Base-by-base conservation (phyloP, 2,888 invertebrate genomes). In the Hylaea fasciaria region DNA sequence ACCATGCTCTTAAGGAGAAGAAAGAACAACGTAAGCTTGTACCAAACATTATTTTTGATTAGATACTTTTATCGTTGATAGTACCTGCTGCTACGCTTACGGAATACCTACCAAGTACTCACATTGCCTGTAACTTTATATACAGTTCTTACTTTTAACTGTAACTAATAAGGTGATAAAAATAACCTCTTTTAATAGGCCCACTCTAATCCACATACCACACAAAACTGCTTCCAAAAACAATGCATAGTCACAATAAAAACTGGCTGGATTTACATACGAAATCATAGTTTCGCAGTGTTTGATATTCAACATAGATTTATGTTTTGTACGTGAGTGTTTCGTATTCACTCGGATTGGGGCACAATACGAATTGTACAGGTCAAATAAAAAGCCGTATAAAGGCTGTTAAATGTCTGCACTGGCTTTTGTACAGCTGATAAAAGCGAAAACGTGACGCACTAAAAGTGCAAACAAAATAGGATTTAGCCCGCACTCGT, bases 291-390 rank as follows among this genome's bases (percentile, higher is more conserved):
- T 72, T 73, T 70, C 53, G 41, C 63, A 55, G 57, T 68, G 74
- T 80, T 77, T 75, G 76, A 77, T 76, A 70, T 73, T 76, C 69
- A 43, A 59, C 58, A 70, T 56, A 65, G 72, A 82, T 83, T 80
- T 82, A 83, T 74, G 71, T 57, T 43, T 37, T 47, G 62, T 52
- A 77, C 81, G 81, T 82, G 81, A 77, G 70, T 66, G 57, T 78
- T 72, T 62, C 55, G 63, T 67, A 75, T 78, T 77, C 74, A 70
- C 72, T 69, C 60, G 68, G 60, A 58, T 53, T 54, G 54, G 51
- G 70, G 68, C 71, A 70, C 75, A 64, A 62, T 57, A 59, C 64
- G 64, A 62, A 62, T 62, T 53, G 62, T 65, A 62, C 58, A 64
- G 64, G 64, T 60, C 53, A 54, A 44, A 46, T 44, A 59, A 54